Evolutionary conservation across 1,140 invertebrate genomes (phyloP).

Genomic region (Drosophila biarmipes): DNA sequence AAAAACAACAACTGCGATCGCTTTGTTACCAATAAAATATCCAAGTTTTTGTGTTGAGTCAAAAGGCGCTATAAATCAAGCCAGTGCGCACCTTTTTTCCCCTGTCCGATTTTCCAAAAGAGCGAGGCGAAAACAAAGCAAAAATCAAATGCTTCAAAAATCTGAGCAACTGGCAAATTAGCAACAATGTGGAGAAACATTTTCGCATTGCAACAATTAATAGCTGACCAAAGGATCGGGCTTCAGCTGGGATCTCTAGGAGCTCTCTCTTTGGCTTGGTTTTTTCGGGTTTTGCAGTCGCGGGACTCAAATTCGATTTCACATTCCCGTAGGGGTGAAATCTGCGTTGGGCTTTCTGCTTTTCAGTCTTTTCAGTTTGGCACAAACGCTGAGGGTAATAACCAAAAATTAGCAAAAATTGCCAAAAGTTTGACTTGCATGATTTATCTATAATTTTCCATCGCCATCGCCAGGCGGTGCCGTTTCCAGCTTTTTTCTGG

Average conservation of each 20-base stretch:
- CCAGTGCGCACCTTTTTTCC: conserved; percentile 57
- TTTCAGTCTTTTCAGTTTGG: conserved; percentile 33
- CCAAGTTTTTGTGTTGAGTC: conserved; percentile 76
- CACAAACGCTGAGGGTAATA: conserved; percentile 77
- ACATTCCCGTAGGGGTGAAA: conserved; percentile 83
- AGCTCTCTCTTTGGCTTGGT: conserved; percentile 8
- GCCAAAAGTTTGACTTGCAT: conserved; percentile 82
- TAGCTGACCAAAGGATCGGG: conserved; percentile 51
- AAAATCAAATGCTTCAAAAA: conserved; percentile 31
- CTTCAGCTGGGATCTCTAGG: conserved; percentile 14
- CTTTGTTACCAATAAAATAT: conserved; percentile 77
- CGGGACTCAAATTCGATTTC: conserved; percentile 74
- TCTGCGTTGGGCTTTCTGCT: conserved; percentile 65
- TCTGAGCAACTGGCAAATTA: conserved; percentile 62
- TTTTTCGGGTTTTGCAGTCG: conserved; percentile 8
- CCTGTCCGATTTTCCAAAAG: conserved; percentile 15
- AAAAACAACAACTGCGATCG: conserved; percentile 34
- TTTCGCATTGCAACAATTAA: conserved; percentile 80
- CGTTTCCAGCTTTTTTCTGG: conserved; percentile 42
- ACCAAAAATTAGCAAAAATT: conserved; percentile 83
- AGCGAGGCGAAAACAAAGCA: conserved; percentile 22
- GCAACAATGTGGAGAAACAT: conserved; percentile 68
- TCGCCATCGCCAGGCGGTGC: conserved; percentile 64
- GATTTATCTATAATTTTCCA: conserved; percentile 83
- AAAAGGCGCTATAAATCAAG: conserved; percentile 81